Evolutionary conservation across 1,140 invertebrate species (phyloP).

Genomic region (Sinella curviseta): DNA sequence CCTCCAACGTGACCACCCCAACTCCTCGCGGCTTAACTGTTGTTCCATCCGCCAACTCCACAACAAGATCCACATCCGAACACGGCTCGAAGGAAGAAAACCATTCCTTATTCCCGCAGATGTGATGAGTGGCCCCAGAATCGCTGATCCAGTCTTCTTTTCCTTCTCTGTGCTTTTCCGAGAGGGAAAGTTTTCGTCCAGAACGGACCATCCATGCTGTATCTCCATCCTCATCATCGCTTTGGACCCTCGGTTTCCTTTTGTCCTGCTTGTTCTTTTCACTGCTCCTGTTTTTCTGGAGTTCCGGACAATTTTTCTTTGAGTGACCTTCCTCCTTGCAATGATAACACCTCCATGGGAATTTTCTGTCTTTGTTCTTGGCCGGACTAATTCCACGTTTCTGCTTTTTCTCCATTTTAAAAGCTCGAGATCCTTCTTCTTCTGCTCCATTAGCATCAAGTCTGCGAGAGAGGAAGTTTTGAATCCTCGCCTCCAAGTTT

Average conservation of each 20-base stretch:
- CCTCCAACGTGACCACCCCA: neutral
- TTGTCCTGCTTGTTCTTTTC: too few relatives aligned
- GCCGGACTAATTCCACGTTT: neutral
- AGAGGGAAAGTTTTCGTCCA: neutral
- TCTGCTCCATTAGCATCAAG: neutral
- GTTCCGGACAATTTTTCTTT: neutral
- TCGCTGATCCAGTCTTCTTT: neutral
- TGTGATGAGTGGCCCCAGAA: neutral
- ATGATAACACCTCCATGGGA: neutral
- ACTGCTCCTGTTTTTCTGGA: neutral
- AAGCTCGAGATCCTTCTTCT: neutral
- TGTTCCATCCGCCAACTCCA: neutral
- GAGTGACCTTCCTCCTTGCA: neutral
- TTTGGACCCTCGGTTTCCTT: neutral
- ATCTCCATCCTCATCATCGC: neutral
- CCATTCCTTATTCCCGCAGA: neutral
- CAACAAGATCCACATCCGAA: too few relatives aligned
- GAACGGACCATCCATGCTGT: neutral
- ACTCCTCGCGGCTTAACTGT: neutral
- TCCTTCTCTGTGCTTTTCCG: neutral
- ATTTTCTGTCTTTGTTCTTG: neutral
- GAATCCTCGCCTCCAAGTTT: neutral
- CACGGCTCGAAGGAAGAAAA: too few relatives aligned
- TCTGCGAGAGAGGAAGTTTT: too few relatives aligned
- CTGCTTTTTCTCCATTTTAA: neutral